These are phyloP conservation scores for Caerostris extrusa DNA, from an alignment of 1,140 invertebrate species.

Conservation along the genomic window DNA sequence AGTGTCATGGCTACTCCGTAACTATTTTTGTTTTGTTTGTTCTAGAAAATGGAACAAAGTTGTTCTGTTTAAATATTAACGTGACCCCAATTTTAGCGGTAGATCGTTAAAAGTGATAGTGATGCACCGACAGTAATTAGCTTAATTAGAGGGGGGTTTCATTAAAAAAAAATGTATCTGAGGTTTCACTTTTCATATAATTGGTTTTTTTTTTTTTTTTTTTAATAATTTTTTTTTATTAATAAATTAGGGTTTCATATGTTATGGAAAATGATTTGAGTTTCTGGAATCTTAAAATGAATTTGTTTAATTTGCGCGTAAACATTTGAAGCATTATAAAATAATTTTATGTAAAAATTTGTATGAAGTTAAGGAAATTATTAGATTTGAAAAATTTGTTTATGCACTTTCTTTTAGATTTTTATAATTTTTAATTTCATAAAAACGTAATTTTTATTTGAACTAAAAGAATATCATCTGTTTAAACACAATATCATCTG, in stretches of 20 bases:
- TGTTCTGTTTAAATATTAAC: not conserved
- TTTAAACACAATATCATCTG: too few relatives aligned
- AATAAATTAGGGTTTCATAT: not conserved
- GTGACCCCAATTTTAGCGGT: not conserved
- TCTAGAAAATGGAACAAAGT: constrained; percentile 1
- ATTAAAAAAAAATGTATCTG: not conserved
- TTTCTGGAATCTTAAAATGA: not conserved
- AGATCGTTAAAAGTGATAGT: not conserved
- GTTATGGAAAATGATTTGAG: not conserved
- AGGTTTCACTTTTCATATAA: not conserved
- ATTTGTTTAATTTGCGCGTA: not conserved
- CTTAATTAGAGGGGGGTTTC: not conserved
- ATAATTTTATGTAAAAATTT: too few relatives aligned
- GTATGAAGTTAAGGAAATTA: too few relatives aligned
- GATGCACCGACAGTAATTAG: not conserved
- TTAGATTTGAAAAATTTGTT: too few relatives aligned
- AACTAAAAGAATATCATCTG: too few relatives aligned
- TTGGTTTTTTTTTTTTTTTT: not conserved
- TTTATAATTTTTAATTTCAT: too few relatives aligned
- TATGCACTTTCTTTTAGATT: too few relatives aligned
- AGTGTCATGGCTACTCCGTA: not conserved
- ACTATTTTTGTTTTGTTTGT: not conserved
- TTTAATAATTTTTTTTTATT: not conserved
- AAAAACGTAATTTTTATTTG: too few relatives aligned
- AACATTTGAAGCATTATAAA: too few relatives aligned